phyloP scores from a whole-genome alignment of 1,140 invertebrate genomes.

The Conopomorpha cramerella region DNA sequence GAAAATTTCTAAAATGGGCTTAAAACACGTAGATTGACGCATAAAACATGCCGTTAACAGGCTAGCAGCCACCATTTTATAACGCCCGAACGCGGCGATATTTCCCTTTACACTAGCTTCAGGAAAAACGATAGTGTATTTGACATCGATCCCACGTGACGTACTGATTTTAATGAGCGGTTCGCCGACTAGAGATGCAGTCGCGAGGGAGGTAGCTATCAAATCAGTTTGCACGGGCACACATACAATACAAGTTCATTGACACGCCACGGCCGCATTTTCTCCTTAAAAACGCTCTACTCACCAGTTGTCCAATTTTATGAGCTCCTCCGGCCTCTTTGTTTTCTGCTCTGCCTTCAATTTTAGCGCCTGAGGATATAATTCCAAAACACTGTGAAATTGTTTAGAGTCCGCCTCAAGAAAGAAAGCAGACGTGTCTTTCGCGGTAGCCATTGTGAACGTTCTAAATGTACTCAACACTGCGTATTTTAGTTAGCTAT shows the following conservation, averaged over 20 bases:
- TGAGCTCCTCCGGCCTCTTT: slow-evolving; percentile 90
- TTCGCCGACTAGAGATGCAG: slow-evolving; percentile 63
- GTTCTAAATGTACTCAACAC: slow-evolving; percentile 62
- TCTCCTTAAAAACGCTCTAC: slow-evolving; percentile 61
- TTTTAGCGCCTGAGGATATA: slow-evolving; percentile 85
- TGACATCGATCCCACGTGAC: slow-evolving; percentile 68
- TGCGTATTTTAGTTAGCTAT: slow-evolving; percentile 60
- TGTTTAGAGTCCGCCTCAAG: slow-evolving; percentile 82
- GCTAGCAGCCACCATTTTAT: slow-evolving; percentile 59
- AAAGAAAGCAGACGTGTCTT: slow-evolving; percentile 89
- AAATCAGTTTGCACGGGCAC: slow-evolving; percentile 64
- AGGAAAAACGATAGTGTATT: slow-evolving; percentile 61
- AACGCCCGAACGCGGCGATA: slow-evolving; percentile 53
- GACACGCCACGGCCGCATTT: slow-evolving; percentile 61
- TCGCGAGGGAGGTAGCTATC: slow-evolving; percentile 63
- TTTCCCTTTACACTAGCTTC: slow-evolving; percentile 54
- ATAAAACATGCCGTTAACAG: slow-evolving; percentile 44
- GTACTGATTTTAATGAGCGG: slow-evolving; percentile 67
- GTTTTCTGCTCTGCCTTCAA: slow-evolving; percentile 85
- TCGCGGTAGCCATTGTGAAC: slow-evolving; percentile 80
- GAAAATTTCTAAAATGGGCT: too few relatives aligned
- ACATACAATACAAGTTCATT: slow-evolving; percentile 64
- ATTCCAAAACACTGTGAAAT: slow-evolving; percentile 85
- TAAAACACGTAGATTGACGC: slow-evolving; percentile 27
- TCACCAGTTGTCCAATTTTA: slow-evolving; percentile 93